phyloP scores from a whole-genome alignment of 2,888 invertebrate genomes.

The Cenopis cana region DNA sequence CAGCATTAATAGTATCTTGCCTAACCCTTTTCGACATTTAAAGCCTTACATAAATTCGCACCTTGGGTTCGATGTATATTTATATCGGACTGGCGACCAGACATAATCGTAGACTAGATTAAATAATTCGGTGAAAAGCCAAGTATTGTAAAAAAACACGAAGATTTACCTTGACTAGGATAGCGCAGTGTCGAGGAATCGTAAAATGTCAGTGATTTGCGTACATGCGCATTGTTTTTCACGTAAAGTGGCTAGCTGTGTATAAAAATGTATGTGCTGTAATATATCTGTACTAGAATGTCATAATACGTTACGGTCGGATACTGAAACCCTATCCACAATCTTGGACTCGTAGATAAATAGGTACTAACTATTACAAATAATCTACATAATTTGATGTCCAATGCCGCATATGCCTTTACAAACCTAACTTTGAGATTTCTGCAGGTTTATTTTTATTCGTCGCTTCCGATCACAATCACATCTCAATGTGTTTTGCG shows the following conservation, averaged over 20 bases:
- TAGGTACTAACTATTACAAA: neutral
- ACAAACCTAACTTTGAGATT: neutral
- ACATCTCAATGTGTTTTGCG: neutral
- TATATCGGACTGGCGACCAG: neutral
- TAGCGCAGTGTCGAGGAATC: neutral
- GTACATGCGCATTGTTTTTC: constrained; percentile 10
- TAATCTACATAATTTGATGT: neutral
- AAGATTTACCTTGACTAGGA: neutral
- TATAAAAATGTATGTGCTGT: neutral
- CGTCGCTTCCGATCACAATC: neutral
- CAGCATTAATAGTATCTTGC: neutral
- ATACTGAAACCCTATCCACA: neutral
- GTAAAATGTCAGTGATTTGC: constrained; percentile 14
- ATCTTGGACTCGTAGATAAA: neutral
- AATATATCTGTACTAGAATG: constrained; percentile 8
- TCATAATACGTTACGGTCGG: neutral
- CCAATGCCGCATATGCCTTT: neutral
- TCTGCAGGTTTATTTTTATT: neutral
- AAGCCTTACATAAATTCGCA: neutral
- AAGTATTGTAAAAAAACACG: neutral
- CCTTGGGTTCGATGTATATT: neutral
- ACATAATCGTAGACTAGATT: neutral
- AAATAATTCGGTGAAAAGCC: neutral
- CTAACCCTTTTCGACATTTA: constrained; percentile 6
- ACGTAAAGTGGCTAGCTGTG: neutral